A percentile compares a stretch with the other conserved stretches of the same genome.
Evolutionary conservation across 2,797 vertebrate species (phyloP).

Genomic region (Benthosema pterotum): DNA sequence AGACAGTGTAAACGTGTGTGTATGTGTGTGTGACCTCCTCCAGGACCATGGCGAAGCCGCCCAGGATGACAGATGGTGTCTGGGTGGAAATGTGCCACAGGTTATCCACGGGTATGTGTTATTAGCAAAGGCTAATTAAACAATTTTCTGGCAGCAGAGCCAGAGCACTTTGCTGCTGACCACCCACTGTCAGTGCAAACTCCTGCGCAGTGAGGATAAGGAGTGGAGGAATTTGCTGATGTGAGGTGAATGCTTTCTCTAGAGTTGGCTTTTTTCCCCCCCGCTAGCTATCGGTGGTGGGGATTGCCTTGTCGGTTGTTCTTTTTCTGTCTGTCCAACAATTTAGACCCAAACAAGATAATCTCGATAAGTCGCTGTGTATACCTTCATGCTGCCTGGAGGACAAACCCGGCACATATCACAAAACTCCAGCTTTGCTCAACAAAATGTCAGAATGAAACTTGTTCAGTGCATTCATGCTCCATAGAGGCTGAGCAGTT

Average conservation of each 20-base stretch:
- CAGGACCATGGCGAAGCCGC: conserved; percentile 1
- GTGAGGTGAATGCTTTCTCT: background rate
- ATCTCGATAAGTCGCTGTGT: too few species aligned
- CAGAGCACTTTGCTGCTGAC: background rate
- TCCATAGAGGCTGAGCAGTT: too few species aligned
- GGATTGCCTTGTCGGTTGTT: too few species aligned
- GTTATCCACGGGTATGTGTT: conserved; percentile 2
- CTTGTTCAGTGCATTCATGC: too few species aligned
- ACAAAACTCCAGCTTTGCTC: too few species aligned
- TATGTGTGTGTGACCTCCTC: conserved; percentile 1
- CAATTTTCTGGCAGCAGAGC: background rate
- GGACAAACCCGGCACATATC: too few species aligned
- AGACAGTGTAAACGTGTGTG: conserved; percentile 5
- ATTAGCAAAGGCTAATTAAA: conserved; percentile 15
- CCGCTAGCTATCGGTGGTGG: too few species aligned
- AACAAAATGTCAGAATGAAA: too few species aligned
- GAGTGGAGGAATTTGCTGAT: conserved; percentile 3
- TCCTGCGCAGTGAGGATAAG: background rate
- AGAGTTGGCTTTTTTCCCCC: background rate
- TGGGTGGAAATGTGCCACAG: conserved; percentile 10
- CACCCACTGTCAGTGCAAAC: background rate
- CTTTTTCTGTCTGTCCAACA: too few species aligned
- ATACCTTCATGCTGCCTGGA: too few species aligned
- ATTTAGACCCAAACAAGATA: too few species aligned
- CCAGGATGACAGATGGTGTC: conserved; percentile 22